A percentile compares a stretch with the other conserved stretches of the same genome.
These are phyloP conservation scores for Phasianus colchicus DNA, from an alignment of 2,113 vertebrate species.

Conservation along the genomic window DNA sequence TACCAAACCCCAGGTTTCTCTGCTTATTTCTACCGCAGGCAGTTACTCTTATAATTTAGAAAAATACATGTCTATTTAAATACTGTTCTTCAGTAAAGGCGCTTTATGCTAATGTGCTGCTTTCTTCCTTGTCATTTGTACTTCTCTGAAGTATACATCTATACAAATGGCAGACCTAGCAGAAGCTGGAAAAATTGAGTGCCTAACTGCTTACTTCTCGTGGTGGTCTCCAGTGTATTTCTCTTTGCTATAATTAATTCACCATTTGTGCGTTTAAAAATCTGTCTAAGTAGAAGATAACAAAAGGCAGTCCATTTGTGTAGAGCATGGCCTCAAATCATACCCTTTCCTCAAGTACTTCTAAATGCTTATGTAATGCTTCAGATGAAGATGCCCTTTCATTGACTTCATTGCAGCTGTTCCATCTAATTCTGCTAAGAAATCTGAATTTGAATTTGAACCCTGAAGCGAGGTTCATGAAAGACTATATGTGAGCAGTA, in stretches of 20 bases:
- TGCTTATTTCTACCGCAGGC: not conserved
- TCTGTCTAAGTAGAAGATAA: not conserved
- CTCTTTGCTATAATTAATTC: not conserved
- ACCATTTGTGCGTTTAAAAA: not conserved
- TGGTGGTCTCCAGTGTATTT: accelerated
- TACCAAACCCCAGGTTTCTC: not conserved
- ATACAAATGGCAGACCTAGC: not conserved
- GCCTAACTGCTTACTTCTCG: not conserved
- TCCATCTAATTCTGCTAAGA: slow-evolving; percentile 44
- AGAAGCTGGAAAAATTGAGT: not conserved
- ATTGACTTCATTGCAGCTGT: slow-evolving; percentile 41
- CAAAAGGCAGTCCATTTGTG: not conserved
- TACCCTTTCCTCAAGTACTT: not conserved
- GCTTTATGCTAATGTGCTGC: not conserved
- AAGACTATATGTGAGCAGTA: slow-evolving; percentile 20
- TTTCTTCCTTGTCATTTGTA: not conserved
- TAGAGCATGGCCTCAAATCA: not conserved
- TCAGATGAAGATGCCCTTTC: not conserved
- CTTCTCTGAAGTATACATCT: not conserved
- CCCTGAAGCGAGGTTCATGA: slow-evolving; percentile 7
- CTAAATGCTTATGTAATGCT: slow-evolving; percentile 29
- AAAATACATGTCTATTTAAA: not conserved
- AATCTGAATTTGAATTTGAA: slow-evolving; percentile 62
- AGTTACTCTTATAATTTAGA: not conserved
- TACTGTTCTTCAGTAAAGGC: not conserved